phyloP scores from a whole-genome alignment of 2,797 vertebrate species.

The Ceryle rudis region DNA sequence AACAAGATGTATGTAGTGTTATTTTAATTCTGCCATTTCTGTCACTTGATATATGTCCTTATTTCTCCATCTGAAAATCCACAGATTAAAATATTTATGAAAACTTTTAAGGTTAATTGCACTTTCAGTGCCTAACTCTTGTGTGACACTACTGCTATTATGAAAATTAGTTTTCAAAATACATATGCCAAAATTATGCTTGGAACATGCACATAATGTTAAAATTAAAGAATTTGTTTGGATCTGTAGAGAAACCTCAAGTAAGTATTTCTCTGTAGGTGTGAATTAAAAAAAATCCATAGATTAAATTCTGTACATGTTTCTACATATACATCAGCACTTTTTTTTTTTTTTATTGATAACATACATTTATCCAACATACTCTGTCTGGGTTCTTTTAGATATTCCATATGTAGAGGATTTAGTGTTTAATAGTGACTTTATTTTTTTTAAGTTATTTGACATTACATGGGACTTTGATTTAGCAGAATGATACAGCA shows the following conservation, averaged over 20 bases:
- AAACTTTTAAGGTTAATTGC: background rate
- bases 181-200: background rate
- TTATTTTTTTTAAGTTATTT: background rate
- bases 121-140: background rate
- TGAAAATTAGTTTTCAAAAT: slow-evolving; percentile 13
- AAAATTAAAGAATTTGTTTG: background rate
- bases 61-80: background rate
- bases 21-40: slow-evolving; percentile 1
- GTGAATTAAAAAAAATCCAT: background rate
- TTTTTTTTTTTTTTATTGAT: background rate
- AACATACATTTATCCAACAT: background rate
- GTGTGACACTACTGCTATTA: background rate
- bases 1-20: background rate
- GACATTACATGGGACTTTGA: background rate
- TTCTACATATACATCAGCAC: background rate
- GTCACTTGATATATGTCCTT: background rate
- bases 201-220: background rate
- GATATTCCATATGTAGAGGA: background rate
- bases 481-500: slow-evolving; percentile 2
- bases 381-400: background rate
- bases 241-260: background rate
- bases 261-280: background rate
- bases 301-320: background rate
- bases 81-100: slow-evolving; percentile 5
- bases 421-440: background rate